These are phyloP conservation scores for Ceyx melanurus DNA, from an alignment of 2,113 vertebrate species.

Conservation along the genomic window DNA sequence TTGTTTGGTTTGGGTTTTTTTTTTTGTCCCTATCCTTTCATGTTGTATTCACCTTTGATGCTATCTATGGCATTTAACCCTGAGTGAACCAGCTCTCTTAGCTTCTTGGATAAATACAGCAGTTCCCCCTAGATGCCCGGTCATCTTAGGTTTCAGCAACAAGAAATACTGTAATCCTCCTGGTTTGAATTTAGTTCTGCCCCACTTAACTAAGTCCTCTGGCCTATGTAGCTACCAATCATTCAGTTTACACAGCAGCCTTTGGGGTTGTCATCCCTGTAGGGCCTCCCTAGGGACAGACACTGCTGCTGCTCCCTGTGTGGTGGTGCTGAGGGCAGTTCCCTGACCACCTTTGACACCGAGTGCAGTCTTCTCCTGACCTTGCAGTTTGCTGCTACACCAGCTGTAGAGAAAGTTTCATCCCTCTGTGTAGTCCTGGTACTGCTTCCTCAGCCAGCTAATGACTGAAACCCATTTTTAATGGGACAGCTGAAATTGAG, in stretches of 20 bases:
- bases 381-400: background rate
- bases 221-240: background rate
- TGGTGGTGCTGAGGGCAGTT: background rate
- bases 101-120: background rate
- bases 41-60: background rate
- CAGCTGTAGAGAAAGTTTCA: background rate
- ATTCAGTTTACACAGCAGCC: background rate
- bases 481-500: background rate
- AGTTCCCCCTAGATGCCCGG: background rate
- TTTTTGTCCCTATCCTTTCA: fast-evolving
- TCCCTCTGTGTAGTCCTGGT: background rate
- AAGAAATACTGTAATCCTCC: conserved; percentile 28
- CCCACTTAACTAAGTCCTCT: conserved; percentile 6
- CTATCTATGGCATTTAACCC: conserved; percentile 3
- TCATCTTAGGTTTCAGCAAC: conserved; percentile 22
- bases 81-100: background rate
- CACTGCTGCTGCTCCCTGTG: background rate
- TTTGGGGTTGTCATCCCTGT: background rate
- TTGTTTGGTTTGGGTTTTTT: fast-evolving
- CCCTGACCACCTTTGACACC: background rate
- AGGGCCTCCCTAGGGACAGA: background rate
- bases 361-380: background rate
- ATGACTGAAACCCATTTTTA: background rate
- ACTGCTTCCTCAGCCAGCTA: background rate
- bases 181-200: conserved; percentile 54